phyloP scores from a whole-genome alignment of 2,797 vertebrate genomes.

The Urocyon cinereoargenteus region DNA sequence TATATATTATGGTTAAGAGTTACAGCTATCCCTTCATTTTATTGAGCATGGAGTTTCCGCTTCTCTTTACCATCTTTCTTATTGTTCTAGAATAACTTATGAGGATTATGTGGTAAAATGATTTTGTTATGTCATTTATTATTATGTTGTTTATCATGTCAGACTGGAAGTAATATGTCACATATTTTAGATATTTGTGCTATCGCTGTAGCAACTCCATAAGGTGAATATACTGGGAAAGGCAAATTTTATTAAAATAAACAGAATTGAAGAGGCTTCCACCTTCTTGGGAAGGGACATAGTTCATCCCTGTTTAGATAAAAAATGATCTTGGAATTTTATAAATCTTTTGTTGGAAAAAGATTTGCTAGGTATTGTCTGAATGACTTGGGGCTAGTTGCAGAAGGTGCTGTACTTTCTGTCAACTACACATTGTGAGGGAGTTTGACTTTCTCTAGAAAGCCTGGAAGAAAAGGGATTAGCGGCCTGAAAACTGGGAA shows the following conservation, averaged over 20 bases:
- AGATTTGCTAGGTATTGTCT: not conserved
- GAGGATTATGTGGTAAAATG: not conserved
- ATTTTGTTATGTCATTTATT: not conserved
- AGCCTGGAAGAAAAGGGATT: not conserved
- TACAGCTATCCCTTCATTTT: not conserved
- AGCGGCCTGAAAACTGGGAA: not conserved
- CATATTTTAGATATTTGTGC: not conserved
- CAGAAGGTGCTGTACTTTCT: not conserved
- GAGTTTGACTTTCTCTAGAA: not conserved
- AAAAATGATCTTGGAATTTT: not conserved
- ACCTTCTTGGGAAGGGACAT: not conserved
- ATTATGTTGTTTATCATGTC: not conserved
- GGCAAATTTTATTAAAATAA: conserved; percentile 8
- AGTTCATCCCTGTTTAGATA: not conserved
- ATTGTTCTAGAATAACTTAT: not conserved
- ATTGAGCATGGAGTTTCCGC: not conserved
- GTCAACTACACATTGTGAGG: not conserved
- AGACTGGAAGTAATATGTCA: not conserved
- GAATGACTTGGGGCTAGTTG: not conserved
- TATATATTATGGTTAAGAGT: not conserved
- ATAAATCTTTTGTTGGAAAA: not conserved
- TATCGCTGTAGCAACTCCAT: not conserved
- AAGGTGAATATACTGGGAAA: not conserved
- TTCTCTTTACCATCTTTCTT: conserved; percentile 11
- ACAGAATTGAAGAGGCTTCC: not conserved